A percentile compares a stretch with the other conserved stretches of the same genome.
Conservation (phyloP, 2,888 invertebrate species). For the Hymenopus coronatus region DNA sequence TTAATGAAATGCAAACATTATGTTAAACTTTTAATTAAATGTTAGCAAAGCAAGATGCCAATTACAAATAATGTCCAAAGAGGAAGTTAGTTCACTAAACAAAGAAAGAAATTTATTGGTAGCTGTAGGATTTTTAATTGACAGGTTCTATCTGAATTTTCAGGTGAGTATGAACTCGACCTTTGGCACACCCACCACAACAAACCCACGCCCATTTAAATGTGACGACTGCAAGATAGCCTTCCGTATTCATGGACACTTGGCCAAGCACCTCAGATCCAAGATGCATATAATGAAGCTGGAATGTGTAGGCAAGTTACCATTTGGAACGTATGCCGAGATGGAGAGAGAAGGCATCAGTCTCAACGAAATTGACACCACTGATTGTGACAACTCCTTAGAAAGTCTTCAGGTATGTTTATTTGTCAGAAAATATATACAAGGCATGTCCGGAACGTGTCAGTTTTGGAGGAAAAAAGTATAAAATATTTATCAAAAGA, state of each 20-base stretch:
- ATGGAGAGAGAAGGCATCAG: slow-evolving; percentile 87
- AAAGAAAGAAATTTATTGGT: too few relatives aligned
- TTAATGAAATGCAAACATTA: too few relatives aligned
- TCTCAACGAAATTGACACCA: slow-evolving; percentile 92
- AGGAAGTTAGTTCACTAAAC: too few relatives aligned
- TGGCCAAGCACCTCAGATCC: slow-evolving; percentile 94
- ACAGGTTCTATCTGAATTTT: neutral
- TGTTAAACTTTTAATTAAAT: too few relatives aligned
- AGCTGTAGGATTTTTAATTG: too few relatives aligned
- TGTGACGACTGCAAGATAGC: slow-evolving; percentile 95
- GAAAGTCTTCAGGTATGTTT: slow-evolving; percentile 70
- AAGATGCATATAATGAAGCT: slow-evolving; percentile 94
- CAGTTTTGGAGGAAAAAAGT: too few relatives aligned
- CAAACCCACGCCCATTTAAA: slow-evolving; percentile 93
- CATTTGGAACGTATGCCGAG: slow-evolving; percentile 91
- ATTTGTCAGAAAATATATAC: slow-evolving; percentile 25
- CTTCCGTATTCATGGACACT: slow-evolving; percentile 93
- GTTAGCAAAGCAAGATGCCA: too few relatives aligned
- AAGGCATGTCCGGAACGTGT: too few relatives aligned
- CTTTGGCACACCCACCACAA: slow-evolving; percentile 76
- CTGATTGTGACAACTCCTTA: slow-evolving; percentile 92
- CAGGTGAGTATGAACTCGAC: slow-evolving; percentile 76
- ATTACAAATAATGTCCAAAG: too few relatives aligned
- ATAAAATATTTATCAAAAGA: too few relatives aligned
- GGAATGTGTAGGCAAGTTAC: slow-evolving; percentile 88